phyloP scores from a whole-genome alignment of 2,797 vertebrate genomes.

The Poecilia velifera region DNA sequence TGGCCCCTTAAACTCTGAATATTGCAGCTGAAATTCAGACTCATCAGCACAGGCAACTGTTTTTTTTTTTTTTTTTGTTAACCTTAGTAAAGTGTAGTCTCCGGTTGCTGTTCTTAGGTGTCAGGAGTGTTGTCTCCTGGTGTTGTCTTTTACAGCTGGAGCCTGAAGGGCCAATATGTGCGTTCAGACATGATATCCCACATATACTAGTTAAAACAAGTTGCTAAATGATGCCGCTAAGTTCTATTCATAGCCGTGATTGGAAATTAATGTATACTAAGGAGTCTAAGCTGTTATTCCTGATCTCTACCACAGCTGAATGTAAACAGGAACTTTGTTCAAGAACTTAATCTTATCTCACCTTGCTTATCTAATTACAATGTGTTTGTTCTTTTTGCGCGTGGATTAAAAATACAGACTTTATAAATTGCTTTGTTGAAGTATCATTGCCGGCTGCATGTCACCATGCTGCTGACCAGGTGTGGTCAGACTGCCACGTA shows the following conservation, averaged over 20 bases:
- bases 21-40: not conserved
- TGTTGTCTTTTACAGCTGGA: not conserved
- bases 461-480: constrained; percentile 25
- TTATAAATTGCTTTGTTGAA: not conserved
- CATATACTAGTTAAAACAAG: not conserved
- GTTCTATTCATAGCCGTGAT: not conserved
- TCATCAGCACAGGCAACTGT: not conserved
- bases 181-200: not conserved
- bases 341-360: not conserved
- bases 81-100: not conserved
- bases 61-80: not conserved
- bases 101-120: not conserved
- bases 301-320: not conserved
- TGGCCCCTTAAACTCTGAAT: not conserved
- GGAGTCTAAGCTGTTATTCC: not conserved
- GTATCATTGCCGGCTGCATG: not conserved
- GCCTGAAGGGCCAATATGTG: not conserved
- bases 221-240: not conserved
- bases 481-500: constrained; percentile 51
- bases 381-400: not conserved
- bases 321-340: not conserved
- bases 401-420: not conserved
- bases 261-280: not conserved
- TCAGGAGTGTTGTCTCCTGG: not conserved
- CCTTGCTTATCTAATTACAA: not conserved